phyloP scores from a whole-genome alignment of 37 sponge, comb jelly and placozoan species.

The Corticium candelabrum region DNA sequence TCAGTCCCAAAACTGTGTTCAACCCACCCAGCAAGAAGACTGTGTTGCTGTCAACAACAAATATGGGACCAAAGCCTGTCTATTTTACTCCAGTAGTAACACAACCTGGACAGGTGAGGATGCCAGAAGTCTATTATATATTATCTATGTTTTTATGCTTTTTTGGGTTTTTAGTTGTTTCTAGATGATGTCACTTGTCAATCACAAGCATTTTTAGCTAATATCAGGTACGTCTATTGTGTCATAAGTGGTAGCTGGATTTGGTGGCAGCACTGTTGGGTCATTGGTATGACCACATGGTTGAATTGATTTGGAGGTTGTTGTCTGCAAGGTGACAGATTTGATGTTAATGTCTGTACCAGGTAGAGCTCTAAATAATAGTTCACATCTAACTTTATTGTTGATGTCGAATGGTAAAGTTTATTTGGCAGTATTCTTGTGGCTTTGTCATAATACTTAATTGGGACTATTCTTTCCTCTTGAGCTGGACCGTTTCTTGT shows the following conservation, averaged over 20 bases:
- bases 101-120: not conserved
- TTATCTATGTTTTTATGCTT: not conserved
- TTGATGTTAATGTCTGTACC: too few species aligned
- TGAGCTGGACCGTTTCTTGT: too few species aligned
- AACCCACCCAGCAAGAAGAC: constrained; percentile 77
- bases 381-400: too few species aligned
- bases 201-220: constrained; percentile 26
- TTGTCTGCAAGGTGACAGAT: too few species aligned
- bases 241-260: not conserved
- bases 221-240: constrained; percentile 30
- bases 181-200: not conserved
- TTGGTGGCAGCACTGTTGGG: too few species aligned
- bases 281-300: too few species aligned
- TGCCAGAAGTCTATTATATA: not conserved
- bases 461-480: too few species aligned
- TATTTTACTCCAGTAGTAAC: constrained; percentile 44
- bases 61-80: constrained; percentile 66
- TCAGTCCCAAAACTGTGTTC: constrained; percentile 23
- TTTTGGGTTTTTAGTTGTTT: not conserved
- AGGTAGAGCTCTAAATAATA: too few species aligned
- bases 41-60: constrained; percentile 54
- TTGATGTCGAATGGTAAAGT: too few species aligned
- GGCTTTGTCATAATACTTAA: too few species aligned
- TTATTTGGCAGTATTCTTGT: too few species aligned
- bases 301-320: too few species aligned